Evolutionary conservation across 2,888 invertebrate species (phyloP), one percentile per base, ranked within the genome.

Genomic region (Sericinus montela): DNA sequence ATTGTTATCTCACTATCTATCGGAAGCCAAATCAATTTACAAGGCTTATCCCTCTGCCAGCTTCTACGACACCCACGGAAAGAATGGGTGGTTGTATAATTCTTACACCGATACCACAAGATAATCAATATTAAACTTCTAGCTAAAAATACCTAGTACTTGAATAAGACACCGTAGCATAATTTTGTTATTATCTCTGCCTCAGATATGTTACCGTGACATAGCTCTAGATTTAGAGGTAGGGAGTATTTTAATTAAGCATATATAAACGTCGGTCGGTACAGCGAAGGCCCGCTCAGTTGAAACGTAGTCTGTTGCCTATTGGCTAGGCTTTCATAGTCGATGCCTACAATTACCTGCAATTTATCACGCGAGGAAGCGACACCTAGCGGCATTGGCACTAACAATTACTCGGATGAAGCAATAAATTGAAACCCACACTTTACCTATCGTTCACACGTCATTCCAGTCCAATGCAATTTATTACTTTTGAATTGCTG

Each of bases 151-250:
- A n/a, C n/a, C n/a, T n/a, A n/a, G n/a, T 23, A 23, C 6, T 23
- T 23, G 6, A 23, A 23, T 6, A 23, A 3, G 4, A 3, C 23
- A 23, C 6, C 6, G 23, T 5, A 25, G 25, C 25, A 7, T 25
- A 32, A 32, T 32, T 32, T 11, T 11, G 32, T 32, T 4, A 32
- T 32, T 7, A 32, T 11, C 11, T 32, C 11, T 11, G 11, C n/a
- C 49, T 45, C 45, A 46, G 57, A 30, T 30, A 19, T 39, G 32
- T 37, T 44, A 44, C 36, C 28, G 36, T 29, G 35, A 16, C 13
- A n/a, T 16, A 19, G 25, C n/a, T 13, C 15, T 14, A 40, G 40
- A 47, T 41, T 28, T 35, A 14, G 41, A 36, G 40, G 34, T 47
- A 47, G 35, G n/a, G 29, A 29, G 35, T 41, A 28, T 35, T 29